Evolutionary conservation across 37 sponge, comb jelly and placozoan genomes (phyloP).

Genomic region (Spongia lamella): DNA sequence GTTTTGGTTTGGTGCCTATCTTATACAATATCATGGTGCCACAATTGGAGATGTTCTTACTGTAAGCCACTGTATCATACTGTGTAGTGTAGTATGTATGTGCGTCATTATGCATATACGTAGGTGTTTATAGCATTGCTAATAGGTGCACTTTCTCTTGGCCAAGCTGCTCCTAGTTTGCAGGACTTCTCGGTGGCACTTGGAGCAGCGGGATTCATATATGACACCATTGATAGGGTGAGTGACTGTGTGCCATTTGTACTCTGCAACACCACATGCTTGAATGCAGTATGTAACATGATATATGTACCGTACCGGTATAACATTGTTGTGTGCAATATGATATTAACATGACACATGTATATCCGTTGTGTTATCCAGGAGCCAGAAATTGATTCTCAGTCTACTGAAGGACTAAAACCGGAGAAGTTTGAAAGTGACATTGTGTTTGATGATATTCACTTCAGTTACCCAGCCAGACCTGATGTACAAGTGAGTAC

Average conservation of each 20-base stretch:
- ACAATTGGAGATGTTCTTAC: no score
- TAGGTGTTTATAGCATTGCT: constrained; percentile 68
- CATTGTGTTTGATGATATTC: constrained; percentile 74
- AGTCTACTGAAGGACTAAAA: constrained; percentile 28
- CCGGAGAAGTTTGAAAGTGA: constrained; percentile 62
- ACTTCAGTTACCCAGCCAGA: constrained; percentile 85
- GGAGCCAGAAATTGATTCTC: constrained; percentile 66
- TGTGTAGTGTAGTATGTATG: no score
- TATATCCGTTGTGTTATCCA: no score
- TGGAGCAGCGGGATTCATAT: constrained; percentile 43
- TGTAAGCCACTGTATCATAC: no score
- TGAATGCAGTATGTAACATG: no score
- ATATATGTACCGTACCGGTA: no score
- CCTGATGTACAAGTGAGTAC: constrained; percentile 63
- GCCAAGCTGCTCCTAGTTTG: constrained; percentile 49
- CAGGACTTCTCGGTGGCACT: constrained; percentile 24
- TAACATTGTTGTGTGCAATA: no score
- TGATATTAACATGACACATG: no score
- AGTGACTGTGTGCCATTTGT: no score
- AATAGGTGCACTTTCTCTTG: constrained; percentile 63
- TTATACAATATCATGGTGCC: no score
- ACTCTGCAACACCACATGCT: no score
- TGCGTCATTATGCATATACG: background rate
- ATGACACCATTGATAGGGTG: constrained; percentile 52
- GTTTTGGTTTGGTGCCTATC: constrained; percentile 21